Base-by-base conservation (phyloP, 2,888 invertebrate species). In the Cosmia trapezina region DNA sequence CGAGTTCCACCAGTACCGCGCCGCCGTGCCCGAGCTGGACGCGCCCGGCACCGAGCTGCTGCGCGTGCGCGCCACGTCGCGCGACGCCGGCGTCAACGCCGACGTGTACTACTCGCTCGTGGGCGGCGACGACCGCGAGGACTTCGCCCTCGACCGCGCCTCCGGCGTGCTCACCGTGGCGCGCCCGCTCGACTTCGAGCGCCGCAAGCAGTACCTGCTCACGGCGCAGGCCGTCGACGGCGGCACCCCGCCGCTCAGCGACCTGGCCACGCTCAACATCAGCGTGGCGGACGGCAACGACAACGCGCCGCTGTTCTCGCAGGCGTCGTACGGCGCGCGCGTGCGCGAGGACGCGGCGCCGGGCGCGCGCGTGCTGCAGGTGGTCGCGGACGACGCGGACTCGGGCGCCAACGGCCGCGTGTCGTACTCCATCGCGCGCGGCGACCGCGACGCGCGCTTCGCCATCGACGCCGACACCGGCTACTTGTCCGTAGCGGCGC, bases 71-170 rank as follows among this genome's bases (percentile, higher is more conserved):
- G 99, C 99, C n/a, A 98, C 98, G 4, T 99, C 98, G 14, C 98
- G 98, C 90, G 99, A 99, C 92, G 97, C 98, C 57, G 99, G 99
- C 49, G 97, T 98, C 80, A 99, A 99, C 95, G 99, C 99, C 0
- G 98, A 98, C 92, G 98, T 99, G 67, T 97, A 97, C 76, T 99
- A 99, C 92, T 97, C 98, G 22, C 98, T 99, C 73, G 97, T 98
- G 45, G 98, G 98, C 43, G 99, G 99, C 62, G 99, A 99, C 91
- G 98, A 98, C 88, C 98, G 98, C 88, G 98, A 97, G 84, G 98
- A 98, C 92, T 99, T 99, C 93, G 93, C 96, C 59, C 97, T 99
- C 67, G 97, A 98, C 90, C 96, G 97, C 19, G 97, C 97, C 81
- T 97, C 97, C 62, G 99, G 99, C 54, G 97, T 97, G 11, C 97